phyloP scores from a whole-genome alignment of 1,140 invertebrate genomes.

The Bacillus rossius region DNA sequence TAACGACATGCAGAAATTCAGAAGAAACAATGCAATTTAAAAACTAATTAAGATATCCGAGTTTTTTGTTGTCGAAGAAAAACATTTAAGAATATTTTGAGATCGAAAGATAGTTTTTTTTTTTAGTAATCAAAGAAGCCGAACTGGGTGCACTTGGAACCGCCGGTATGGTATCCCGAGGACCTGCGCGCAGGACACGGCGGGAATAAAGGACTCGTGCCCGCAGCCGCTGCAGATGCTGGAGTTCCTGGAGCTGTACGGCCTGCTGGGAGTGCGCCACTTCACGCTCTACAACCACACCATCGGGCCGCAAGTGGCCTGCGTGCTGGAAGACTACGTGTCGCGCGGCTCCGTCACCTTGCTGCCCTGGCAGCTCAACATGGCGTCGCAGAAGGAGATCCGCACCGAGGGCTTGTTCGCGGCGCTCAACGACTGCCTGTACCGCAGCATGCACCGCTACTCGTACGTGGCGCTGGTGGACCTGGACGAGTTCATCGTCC shows the following conservation, averaged over 20 bases:
- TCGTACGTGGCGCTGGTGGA: constrained; percentile 81
- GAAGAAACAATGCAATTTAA: no score
- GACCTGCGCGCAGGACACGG: no score
- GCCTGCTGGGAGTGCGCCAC: constrained; percentile 77
- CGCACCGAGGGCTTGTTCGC: constrained; percentile 89
- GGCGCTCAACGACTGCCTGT: constrained; percentile 89
- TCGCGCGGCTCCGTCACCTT: constrained; percentile 64
- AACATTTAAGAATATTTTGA: no score
- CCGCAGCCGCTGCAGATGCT: constrained; percentile 68
- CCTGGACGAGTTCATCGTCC: constrained; percentile 87
- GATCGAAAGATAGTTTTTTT: no score
- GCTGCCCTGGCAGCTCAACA: constrained; percentile 84
- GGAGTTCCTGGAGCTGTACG: constrained; percentile 90
- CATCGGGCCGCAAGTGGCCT: constrained; percentile 59
- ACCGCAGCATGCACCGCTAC: constrained; percentile 78
- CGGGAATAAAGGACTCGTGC: no score
- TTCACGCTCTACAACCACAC: constrained; percentile 94
- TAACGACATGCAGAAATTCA: no score
- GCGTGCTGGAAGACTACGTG: constrained; percentile 68
- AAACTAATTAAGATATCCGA: no score
- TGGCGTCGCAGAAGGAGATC: constrained; percentile 85
- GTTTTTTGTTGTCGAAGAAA: no score
- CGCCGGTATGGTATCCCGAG: no score
- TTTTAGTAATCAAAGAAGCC: no score
- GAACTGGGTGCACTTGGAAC: no score